A percentile compares a stretch with the other conserved stretches of the same genome.
These are phyloP conservation scores for Zeuzera pyrina DNA, from an alignment of 2,888 invertebrate genomes.

Conservation along the genomic window DNA sequence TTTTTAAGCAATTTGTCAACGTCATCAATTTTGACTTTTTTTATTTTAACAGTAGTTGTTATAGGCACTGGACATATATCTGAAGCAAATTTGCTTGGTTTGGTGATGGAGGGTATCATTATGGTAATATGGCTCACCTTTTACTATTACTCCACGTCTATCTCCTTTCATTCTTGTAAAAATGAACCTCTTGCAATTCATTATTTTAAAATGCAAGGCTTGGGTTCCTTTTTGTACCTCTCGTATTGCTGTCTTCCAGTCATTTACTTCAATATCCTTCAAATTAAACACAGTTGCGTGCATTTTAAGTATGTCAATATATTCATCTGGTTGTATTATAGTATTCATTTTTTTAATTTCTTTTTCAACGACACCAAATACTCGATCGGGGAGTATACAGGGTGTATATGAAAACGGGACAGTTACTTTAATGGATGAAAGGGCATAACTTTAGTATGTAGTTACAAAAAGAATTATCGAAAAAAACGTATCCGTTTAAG, in stretches of 20 bases:
- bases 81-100: slow-evolving; percentile 12
- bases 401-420: too few relatives aligned
- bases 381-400: slow-evolving; percentile 18
- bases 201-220: slow-evolving; percentile 12
- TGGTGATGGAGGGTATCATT: slow-evolving; percentile 11
- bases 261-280: slow-evolving; percentile 11
- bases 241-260: slow-evolving; percentile 14
- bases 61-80: slow-evolving; percentile 9
- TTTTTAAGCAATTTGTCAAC: slow-evolving; percentile 9
- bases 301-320: slow-evolving; percentile 13
- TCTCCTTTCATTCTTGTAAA: slow-evolving; percentile 14
- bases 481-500: too few relatives aligned
- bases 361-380: slow-evolving; percentile 18
- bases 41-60: slow-evolving; percentile 3
- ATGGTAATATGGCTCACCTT: slow-evolving; percentile 13
- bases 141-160: slow-evolving; percentile 1
- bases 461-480: too few relatives aligned
- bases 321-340: slow-evolving; percentile 12
- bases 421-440: too few relatives aligned
- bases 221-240: slow-evolving; percentile 12
- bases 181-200: slow-evolving; percentile 11
- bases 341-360: slow-evolving; percentile 14
- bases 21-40: slow-evolving; percentile 9
- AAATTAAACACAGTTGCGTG: slow-evolving; percentile 9
- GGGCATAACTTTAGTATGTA: too few relatives aligned